phyloP scores from a whole-genome alignment of 2,113 vertebrate genomes.

The Apus apus region DNA sequence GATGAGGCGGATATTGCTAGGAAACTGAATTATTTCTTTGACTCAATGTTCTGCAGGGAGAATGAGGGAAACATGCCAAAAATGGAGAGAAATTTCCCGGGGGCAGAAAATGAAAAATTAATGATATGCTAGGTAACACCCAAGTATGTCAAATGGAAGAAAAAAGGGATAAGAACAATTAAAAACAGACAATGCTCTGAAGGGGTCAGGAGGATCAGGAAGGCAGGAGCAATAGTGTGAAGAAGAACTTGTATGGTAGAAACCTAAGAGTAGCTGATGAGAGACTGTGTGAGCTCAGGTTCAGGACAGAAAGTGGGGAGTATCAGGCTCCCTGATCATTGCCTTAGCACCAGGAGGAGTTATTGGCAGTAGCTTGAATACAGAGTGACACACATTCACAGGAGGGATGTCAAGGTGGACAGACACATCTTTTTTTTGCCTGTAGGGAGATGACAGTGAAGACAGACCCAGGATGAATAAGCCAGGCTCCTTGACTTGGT shows the following conservation, averaged over 20 bases:
- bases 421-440: background rate
- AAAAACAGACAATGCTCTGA: constrained; percentile 4
- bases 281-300: background rate
- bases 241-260: background rate
- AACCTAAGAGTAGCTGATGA: background rate
- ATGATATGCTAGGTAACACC: constrained; percentile 59
- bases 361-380: background rate
- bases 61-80: constrained; percentile 50
- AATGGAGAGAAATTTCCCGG: constrained; percentile 58
- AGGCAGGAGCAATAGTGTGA: background rate
- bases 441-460: background rate
- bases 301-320: background rate
- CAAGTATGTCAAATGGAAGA: constrained; percentile 17
- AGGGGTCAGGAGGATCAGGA: background rate
- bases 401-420: background rate
- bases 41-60: constrained; percentile 53
- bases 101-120: constrained; percentile 70
- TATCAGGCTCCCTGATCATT: background rate
- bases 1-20: constrained; percentile 70
- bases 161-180: constrained; percentile 28
- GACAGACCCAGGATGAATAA: background rate
- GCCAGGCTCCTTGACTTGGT: background rate
- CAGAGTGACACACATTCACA: background rate
- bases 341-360: background rate
- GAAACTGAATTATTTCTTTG: constrained; percentile 70